Evolutionary conservation across 2,888 invertebrate species (phyloP), one percentile per base, ranked within the genome.

Genomic region (Nycteola revayana): DNA sequence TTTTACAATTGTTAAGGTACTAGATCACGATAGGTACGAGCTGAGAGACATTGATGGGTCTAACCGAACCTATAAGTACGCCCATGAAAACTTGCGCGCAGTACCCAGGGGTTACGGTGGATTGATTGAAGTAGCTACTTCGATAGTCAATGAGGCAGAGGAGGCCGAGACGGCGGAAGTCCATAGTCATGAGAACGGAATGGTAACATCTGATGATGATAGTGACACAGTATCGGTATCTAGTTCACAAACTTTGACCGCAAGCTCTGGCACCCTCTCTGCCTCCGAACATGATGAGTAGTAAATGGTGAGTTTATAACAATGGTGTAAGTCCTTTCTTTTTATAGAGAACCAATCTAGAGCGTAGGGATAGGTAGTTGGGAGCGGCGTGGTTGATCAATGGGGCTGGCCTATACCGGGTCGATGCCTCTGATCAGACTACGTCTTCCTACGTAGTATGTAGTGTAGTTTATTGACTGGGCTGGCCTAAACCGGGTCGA

Each of bases 31-130:
- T 25, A 22, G 36, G 2, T 42, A 49, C 14, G 36, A 41, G 9
- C 24, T 52, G 7, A 50, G 42, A 32, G 30, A 25, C 10, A n/a
- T 57, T 1, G 10, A 9, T 20, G 43, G 48, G 5, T 41, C 48
- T 4, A 11, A 42, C 10, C 36, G 54, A 2, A 27, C 28, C 0
- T 52, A 38, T 11, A 60, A 60, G 25, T 55, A 51, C 8, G 25
- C 42, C 5, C 42, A 42, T 42, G 14, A 49, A 42, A 36, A 52
- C 33, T 31, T 39, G 25, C 38, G 52, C 29, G 8, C 36, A 31
- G 48, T 47, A 32, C 22, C 36, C 10, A 3, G 26, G 20, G 35
- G 40, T 1, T 22, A 17, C 7, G 22, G 9, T 6, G 32, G 35
- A 1, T 14, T 40, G 17, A 3, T 35, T 2, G 30, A 35, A 17